Evolutionary conservation across 2,113 vertebrate genomes (phyloP).

Genomic region (Psilopsiagon aurifrons): DNA sequence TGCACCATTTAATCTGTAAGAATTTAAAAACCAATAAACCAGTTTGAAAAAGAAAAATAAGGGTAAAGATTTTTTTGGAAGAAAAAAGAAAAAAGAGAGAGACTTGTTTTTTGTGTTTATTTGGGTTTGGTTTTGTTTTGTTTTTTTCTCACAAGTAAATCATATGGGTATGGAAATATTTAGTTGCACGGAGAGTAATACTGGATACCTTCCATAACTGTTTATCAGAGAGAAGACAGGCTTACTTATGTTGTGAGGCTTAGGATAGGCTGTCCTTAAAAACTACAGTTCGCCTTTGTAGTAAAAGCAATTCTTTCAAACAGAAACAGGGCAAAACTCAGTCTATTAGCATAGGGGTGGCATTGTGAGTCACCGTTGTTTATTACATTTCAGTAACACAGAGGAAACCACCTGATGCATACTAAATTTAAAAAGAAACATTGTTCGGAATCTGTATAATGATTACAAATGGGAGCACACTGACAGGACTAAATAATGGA

Average conservation of each 20-base stretch:
- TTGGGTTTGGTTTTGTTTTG: background rate
- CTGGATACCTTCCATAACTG: background rate
- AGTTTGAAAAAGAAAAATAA: background rate
- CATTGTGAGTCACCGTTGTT: background rate
- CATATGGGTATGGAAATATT: background rate
- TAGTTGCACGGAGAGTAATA: background rate
- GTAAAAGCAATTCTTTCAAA: background rate
- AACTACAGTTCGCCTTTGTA: background rate
- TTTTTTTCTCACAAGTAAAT: background rate
- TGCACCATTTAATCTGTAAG: background rate
- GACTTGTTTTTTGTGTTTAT: rapidly evolving
- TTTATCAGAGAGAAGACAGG: background rate
- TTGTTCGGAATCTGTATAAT: background rate
- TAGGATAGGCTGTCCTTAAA: background rate
- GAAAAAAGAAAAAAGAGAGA: background rate
- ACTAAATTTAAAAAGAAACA: background rate
- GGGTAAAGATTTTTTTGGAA: rapidly evolving
- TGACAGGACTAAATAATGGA: background rate
- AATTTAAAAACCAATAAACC: background rate
- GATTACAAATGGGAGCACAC: background rate
- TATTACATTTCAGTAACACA: background rate
- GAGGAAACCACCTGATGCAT: background rate
- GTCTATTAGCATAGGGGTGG: background rate
- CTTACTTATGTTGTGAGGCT: background rate
- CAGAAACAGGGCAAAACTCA: background rate